Conservation (phyloP, 2,797 vertebrate species). For the Picus viridis region DNA sequence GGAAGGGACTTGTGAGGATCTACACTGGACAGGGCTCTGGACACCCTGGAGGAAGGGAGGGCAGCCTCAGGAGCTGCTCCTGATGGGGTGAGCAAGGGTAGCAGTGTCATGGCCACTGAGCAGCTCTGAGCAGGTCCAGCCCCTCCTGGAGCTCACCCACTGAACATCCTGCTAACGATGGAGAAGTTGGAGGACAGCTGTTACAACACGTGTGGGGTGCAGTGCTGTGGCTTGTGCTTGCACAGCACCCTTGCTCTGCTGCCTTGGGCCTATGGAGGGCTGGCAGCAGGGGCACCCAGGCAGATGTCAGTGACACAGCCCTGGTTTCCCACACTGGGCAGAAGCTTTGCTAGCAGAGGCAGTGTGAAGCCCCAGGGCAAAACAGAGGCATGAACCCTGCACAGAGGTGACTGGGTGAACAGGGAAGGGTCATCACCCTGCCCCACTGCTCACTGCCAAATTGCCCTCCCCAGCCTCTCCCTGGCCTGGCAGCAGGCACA, state of each 20-base stretch:
- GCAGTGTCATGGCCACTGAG: fast-evolving
- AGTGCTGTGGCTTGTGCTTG: not conserved
- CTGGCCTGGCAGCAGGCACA: not conserved
- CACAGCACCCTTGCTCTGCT: not conserved
- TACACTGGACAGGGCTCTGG: fast-evolving
- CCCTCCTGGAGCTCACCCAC: not conserved
- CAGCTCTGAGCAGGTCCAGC: not conserved
- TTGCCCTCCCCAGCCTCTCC: fast-evolving
- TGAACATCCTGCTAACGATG: not conserved
- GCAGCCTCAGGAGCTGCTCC: not conserved
- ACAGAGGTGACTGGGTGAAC: not conserved
- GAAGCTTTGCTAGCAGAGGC: not conserved
- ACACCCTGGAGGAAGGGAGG: fast-evolving
- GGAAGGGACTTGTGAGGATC: not conserved
- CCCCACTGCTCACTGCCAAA: not conserved
- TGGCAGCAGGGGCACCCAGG: not conserved
- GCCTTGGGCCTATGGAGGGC: not conserved
- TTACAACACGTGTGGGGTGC: not conserved
- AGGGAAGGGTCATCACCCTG: not conserved
- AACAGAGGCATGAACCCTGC: not conserved
- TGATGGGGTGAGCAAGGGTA: not conserved
- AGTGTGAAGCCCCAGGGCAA: not conserved
- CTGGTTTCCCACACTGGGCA: not conserved
- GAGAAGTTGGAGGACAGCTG: not conserved
- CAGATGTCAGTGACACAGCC: not conserved